phyloP scores from a whole-genome alignment of 2,113 vertebrate genomes.

The Neodon shergylaensis region DNA sequence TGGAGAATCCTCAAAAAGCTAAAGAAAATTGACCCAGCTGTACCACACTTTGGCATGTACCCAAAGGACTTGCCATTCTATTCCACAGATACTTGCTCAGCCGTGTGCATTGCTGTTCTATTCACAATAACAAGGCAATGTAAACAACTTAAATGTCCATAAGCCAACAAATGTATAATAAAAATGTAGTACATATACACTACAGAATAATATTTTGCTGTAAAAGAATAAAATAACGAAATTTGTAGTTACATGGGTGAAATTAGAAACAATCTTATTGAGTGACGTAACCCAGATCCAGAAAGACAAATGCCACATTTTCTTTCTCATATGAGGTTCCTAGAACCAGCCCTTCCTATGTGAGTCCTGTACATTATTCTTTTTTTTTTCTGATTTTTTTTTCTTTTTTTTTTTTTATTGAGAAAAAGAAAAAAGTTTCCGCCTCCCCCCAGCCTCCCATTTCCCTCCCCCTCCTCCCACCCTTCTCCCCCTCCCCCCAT shows the following conservation, averaged over 20 bases:
- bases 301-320: neutral
- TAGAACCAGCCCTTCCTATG: neutral
- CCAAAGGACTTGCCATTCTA: neutral
- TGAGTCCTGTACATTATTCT: neutral
- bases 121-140: neutral
- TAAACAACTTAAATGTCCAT: neutral
- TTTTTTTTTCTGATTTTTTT: too few relatives aligned
- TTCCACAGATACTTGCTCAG: neutral
- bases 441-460: too few relatives aligned
- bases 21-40: neutral
- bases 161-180: neutral
- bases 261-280: neutral
- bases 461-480: too few relatives aligned
- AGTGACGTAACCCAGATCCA: neutral
- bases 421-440: too few relatives aligned
- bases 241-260: neutral
- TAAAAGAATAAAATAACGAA: neutral
- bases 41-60: neutral
- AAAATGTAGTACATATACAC: neutral
- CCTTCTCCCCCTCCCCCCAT: too few relatives aligned
- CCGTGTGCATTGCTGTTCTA: neutral
- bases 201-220: neutral
- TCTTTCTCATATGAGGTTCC: neutral
- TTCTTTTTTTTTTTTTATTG: too few relatives aligned
- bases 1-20: neutral